phyloP scores from a whole-genome alignment of 2,113 vertebrate species.

The Galeopterus variegatus region DNA sequence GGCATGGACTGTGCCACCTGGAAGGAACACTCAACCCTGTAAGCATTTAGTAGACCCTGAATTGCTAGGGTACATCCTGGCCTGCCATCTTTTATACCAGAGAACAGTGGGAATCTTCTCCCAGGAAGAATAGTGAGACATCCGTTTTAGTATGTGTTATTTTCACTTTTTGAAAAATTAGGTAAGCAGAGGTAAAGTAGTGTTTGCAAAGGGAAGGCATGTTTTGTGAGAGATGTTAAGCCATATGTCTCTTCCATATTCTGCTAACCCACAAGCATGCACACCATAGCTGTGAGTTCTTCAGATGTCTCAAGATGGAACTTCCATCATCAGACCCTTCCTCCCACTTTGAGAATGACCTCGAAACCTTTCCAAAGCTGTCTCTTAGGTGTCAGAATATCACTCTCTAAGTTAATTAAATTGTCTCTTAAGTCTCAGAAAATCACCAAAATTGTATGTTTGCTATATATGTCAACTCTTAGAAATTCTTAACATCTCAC shows the following conservation, averaged over 20 bases:
- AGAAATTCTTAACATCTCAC: constrained; percentile 39
- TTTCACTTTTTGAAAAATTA: constrained; percentile 23
- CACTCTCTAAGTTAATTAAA: background rate
- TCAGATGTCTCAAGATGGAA: background rate
- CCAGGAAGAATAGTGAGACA: background rate
- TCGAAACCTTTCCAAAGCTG: background rate
- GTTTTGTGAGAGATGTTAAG: background rate
- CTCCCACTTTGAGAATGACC: background rate
- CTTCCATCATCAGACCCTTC: background rate
- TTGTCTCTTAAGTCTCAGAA: background rate
- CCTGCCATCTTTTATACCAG: background rate
- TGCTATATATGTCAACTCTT: background rate
- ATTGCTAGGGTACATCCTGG: background rate
- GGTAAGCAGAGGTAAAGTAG: background rate
- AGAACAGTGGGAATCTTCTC: background rate
- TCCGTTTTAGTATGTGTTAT: background rate
- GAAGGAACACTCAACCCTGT: background rate
- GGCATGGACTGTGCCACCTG: rapidly evolving
- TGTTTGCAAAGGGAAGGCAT: background rate
- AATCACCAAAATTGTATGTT: background rate
- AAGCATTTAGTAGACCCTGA: background rate
- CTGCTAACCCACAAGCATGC: background rate
- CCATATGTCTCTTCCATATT: background rate
- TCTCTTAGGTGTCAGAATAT: constrained; percentile 6
- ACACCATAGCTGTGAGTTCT: background rate